Percentiles rank a stretch among this genome's conserved stretches.
Conservation (phyloP, 2,888 invertebrate species). For the Lordiphosa andalusiaca region DNA sequence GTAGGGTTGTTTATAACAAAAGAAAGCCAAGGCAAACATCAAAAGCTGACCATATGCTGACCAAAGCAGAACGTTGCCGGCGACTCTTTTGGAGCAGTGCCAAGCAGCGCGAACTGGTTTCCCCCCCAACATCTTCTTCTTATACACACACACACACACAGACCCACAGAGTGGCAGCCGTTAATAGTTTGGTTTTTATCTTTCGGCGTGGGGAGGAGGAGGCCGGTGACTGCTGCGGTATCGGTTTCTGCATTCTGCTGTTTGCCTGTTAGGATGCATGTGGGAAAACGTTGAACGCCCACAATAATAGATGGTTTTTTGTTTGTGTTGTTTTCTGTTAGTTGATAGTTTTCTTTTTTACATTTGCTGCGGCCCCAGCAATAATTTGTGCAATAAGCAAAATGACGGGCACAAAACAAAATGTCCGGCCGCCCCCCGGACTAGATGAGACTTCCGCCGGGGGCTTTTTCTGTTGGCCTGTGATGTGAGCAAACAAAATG, state of each 20-base stretch:
- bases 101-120: slow-evolving; percentile 49
- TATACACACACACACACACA: slow-evolving; percentile 25
- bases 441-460: slow-evolving; percentile 54
- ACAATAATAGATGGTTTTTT: slow-evolving; percentile 72
- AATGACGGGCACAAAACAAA: slow-evolving; percentile 80
- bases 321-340: slow-evolving; percentile 36
- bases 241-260: slow-evolving; percentile 40
- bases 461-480: slow-evolving; percentile 74
- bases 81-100: slow-evolving; percentile 27
- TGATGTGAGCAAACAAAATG: slow-evolving; percentile 79
- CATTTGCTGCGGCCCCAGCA: slow-evolving; percentile 64
- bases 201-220: slow-evolving; percentile 12
- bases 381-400: slow-evolving; percentile 79
- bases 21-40: slow-evolving; percentile 59
- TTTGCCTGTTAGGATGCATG: slow-evolving; percentile 72
- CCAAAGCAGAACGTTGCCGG: slow-evolving; percentile 26
- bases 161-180: not conserved
- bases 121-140: slow-evolving; percentile 12
- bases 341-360: slow-evolving; percentile 36
- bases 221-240: slow-evolving; percentile 7
- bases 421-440: slow-evolving; percentile 64
- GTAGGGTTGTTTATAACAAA: slow-evolving; percentile 39
- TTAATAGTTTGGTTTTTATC: slow-evolving; percentile 36
- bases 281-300: slow-evolving; percentile 80
- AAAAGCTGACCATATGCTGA: slow-evolving; percentile 59